Conservation (phyloP, 2,888 invertebrate species). For the Priocnemis perturbator region DNA sequence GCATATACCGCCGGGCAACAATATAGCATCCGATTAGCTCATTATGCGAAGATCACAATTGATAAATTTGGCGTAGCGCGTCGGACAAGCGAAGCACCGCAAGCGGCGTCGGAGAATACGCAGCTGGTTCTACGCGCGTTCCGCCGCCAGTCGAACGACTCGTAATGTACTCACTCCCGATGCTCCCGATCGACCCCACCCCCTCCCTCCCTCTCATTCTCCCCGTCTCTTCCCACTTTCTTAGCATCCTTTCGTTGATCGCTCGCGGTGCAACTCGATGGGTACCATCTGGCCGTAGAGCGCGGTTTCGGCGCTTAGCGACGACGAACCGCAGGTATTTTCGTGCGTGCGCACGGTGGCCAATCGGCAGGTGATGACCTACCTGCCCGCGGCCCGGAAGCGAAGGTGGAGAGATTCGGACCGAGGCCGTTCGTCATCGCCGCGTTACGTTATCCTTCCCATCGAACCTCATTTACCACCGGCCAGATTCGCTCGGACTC, state of each 20-base stretch:
- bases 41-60: conserved; percentile 69
- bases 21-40: conserved; percentile 70
- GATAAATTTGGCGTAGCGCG: conserved; percentile 65
- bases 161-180: conserved; percentile 5
- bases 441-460: background rate
- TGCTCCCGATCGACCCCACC: background rate
- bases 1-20: conserved; percentile 29
- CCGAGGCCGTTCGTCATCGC: conserved; percentile 26
- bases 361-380: conserved; percentile 57
- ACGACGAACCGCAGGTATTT: conserved; percentile 61
- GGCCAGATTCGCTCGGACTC: background rate
- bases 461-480: background rate
- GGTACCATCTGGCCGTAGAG: conserved; percentile 71
- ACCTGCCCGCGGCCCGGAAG: conserved; percentile 55
- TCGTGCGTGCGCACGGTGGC: conserved; percentile 43
- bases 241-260: background rate
- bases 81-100: conserved; percentile 12
- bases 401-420: conserved; percentile 52
- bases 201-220: background rate
- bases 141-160: conserved; percentile 8
- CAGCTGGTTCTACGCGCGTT: background rate
- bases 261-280: conserved; percentile 3
- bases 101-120: conserved; percentile 24
- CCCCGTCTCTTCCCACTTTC: background rate
- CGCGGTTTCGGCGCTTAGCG: conserved; percentile 71